Percentiles rank a stretch among this genome's conserved stretches.
phyloP scores from a whole-genome alignment of 2,797 vertebrate species.

The Mormyrus hasselquistii region DNA sequence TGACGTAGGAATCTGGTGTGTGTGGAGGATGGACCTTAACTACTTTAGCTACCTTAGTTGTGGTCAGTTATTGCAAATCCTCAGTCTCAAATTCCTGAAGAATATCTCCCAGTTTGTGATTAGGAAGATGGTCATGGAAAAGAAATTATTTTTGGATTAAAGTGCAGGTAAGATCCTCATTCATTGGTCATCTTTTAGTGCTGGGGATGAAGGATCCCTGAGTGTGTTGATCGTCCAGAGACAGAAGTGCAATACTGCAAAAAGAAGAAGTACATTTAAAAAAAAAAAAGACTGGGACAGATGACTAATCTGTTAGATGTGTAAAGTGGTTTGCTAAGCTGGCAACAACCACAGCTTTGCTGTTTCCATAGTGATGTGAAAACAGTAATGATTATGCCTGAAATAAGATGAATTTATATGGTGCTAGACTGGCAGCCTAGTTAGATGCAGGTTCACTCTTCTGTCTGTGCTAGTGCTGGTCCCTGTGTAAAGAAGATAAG shows the following conservation, averaged over 20 bases:
- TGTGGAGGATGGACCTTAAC: background rate
- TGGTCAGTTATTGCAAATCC: background rate
- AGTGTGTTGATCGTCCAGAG: background rate
- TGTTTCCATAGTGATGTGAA: background rate
- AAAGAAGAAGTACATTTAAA: background rate
- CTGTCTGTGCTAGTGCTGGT: background rate
- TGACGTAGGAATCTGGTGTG: background rate
- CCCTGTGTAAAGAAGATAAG: background rate
- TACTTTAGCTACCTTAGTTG: background rate
- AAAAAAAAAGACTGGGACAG: background rate
- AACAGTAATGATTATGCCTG: background rate
- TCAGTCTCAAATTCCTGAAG: background rate
- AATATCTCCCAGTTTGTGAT: background rate
- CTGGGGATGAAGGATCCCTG: background rate
- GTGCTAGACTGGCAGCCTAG: background rate
- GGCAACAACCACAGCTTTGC: background rate
- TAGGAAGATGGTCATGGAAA: background rate
- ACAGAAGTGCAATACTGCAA: background rate
- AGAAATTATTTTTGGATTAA: background rate
- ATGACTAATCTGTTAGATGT: background rate
- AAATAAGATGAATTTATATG: background rate
- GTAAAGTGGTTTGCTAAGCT: background rate
- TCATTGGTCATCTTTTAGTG: background rate
- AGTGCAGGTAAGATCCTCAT: background rate
- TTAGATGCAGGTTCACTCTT: background rate